phyloP scores from a whole-genome alignment of 2,113 vertebrate species.

The Dicerorhinus sumatrensis region DNA sequence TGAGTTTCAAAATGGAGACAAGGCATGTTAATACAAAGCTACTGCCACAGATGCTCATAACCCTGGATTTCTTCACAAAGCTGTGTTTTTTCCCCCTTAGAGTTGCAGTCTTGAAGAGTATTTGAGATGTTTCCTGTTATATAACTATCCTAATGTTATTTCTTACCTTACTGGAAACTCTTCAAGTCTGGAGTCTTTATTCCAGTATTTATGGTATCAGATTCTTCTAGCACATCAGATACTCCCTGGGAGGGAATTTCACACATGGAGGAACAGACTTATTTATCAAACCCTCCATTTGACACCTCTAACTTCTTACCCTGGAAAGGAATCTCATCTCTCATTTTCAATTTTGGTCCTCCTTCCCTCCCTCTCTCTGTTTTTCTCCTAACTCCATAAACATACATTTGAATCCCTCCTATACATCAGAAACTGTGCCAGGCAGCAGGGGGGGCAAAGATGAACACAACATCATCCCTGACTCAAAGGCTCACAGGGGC shows the following conservation, averaged over 20 bases:
- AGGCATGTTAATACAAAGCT: background rate
- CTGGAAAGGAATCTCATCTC: background rate
- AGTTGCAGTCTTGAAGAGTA: no score
- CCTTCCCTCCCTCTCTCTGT: background rate
- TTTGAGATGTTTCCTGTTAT: background rate
- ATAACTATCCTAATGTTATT: background rate
- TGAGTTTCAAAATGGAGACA: background rate
- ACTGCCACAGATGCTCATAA: background rate
- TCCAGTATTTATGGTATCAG: constrained; percentile 20
- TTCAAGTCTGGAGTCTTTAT: background rate
- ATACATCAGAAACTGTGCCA: background rate
- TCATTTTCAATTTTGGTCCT: background rate
- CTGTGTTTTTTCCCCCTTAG: background rate
- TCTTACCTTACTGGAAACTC: background rate
- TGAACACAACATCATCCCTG: background rate
- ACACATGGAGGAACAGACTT: background rate
- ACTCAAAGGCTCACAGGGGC: background rate
- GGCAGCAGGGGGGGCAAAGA: background rate
- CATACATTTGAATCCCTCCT: background rate
- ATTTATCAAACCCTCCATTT: background rate
- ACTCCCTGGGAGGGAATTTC: background rate
- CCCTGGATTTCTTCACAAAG: background rate
- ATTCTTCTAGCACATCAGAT: background rate
- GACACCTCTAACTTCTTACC: background rate
- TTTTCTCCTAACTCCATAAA: background rate